Base-by-base conservation (phyloP, 1,140 invertebrate genomes). In the Drosophila bocki region DNA sequence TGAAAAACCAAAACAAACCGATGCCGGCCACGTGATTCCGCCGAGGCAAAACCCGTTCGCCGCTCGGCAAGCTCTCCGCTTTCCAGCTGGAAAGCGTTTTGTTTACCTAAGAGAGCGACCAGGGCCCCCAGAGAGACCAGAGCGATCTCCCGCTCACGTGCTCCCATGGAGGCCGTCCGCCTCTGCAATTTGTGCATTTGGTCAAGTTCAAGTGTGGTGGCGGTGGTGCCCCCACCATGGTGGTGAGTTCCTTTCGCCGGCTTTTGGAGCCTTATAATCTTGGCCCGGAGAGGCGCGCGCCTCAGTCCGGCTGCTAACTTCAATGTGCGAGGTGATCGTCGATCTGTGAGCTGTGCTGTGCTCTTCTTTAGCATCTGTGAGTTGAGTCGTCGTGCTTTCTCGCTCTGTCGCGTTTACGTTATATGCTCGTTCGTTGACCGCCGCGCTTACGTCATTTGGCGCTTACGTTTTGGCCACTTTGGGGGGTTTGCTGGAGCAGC, bases 141-240 rank as follows among this genome's bases (percentile, higher is more conserved):
- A 26, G 42, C 29, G 33, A 50, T 26, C 41, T 29, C n/a, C 44
- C 26, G 45, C 63, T 75, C 80, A 75, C 77, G 81, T 61, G 58
- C 77, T 47, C 53, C 5, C 53, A 29, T 35, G 41, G 37, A 58
- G 67, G 76, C 54, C 61, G 67, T 72, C 54, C 61, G 59, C 78
- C 78, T 91, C 86, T 85, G 85, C 86, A 91, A 91, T 91, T 90
- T 85, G 81, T 91, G 86, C 86, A 90, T 90, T 90, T 90, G 86
- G 85, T 90, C 85, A 90, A 90, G 85, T 90, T 90, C 85, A 90
- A 91, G 82, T 85, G 85, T 90, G 85, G 81, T 88, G 84, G 69
- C 44, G 39, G 32, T n/a, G 35, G n/a, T 33, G 8, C 17, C 17
- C 7, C 29, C 29, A 17, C 7, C 50, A 63, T 59, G 72, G 69